Evolutionary conservation across 2,113 vertebrate species (phyloP).

Genomic region (Coptodon rendalli): DNA sequence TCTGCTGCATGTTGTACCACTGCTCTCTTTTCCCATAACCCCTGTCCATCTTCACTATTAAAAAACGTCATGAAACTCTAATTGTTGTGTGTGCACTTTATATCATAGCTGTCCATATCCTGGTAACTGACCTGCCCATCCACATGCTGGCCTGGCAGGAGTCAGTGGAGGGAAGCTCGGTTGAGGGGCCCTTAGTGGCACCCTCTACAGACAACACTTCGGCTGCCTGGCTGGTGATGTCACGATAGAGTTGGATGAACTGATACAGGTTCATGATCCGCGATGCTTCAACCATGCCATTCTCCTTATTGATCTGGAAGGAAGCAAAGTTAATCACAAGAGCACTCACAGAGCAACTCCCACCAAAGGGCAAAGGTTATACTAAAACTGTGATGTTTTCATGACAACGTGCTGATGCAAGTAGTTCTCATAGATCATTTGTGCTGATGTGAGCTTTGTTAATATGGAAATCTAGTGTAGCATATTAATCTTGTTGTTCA

Average conservation of each 20-base stretch:
- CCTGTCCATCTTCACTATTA: background rate
- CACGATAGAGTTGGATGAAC: slow-evolving; percentile 93
- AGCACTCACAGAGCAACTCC: background rate
- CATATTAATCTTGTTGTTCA: background rate
- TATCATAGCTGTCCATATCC: background rate
- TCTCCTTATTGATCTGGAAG: slow-evolving; percentile 90
- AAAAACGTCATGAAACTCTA: background rate
- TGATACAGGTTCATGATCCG: slow-evolving; percentile 98
- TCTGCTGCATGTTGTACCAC: background rate
- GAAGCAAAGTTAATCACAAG: background rate
- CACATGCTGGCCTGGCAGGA: slow-evolving; percentile 95
- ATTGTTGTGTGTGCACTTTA: background rate
- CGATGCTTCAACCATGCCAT: slow-evolving; percentile 85
- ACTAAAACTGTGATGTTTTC: background rate
- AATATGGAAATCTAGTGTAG: background rate
- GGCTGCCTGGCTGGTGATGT: slow-evolving; percentile 90
- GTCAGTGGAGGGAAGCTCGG: slow-evolving; percentile 70
- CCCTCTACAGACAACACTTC: slow-evolving; percentile 77
- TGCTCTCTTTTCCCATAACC: background rate
- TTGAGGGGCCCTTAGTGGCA: slow-evolving; percentile 70
- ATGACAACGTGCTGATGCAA: background rate
- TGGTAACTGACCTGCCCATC: slow-evolving; percentile 86
- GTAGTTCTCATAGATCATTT: background rate
- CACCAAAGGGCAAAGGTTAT: background rate
- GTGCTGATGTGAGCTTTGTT: background rate